A percentile compares a stretch with the other conserved stretches of the same genome.
phyloP scores from a whole-genome alignment of 2,113 vertebrate genomes.

The Petrocephalus microphthalmus region DNA sequence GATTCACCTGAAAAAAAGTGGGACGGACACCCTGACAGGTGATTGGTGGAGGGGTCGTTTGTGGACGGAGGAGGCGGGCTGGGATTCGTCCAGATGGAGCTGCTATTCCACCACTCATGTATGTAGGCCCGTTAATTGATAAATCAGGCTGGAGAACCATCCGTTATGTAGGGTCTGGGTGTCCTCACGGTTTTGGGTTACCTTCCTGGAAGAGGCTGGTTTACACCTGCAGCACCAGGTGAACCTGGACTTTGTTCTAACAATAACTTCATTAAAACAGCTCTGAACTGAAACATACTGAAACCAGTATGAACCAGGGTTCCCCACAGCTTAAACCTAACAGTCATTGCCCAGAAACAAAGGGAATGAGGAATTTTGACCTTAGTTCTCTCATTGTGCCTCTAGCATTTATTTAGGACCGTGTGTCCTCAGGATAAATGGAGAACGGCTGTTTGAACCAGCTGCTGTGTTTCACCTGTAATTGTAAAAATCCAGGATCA shows the following conservation, averaged over 20 bases:
- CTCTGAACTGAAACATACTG: background rate
- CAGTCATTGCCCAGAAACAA: background rate
- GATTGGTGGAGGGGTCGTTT: conserved; percentile 66
- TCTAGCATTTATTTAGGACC: background rate
- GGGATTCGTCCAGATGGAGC: background rate
- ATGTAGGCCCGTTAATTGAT: background rate
- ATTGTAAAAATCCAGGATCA: background rate
- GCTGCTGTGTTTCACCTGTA: background rate
- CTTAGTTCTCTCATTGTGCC: background rate
- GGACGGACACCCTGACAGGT: conserved; percentile 63
- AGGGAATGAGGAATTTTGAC: background rate
- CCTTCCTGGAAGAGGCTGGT: background rate
- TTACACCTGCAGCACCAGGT: background rate
- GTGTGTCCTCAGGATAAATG: background rate
- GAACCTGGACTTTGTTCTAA: background rate
- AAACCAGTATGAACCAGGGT: background rate
- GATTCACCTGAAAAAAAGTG: conserved; percentile 80
- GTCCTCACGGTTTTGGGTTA: background rate
- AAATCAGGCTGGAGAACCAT: background rate
- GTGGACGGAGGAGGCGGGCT: conserved; percentile 50
- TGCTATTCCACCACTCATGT: background rate
- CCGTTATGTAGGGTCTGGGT: background rate
- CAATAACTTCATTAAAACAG: background rate
- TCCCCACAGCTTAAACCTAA: background rate
- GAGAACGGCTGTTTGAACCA: background rate